phyloP scores from a whole-genome alignment of 1,140 invertebrate genomes.

The Euura saliciscinereae region DNA sequence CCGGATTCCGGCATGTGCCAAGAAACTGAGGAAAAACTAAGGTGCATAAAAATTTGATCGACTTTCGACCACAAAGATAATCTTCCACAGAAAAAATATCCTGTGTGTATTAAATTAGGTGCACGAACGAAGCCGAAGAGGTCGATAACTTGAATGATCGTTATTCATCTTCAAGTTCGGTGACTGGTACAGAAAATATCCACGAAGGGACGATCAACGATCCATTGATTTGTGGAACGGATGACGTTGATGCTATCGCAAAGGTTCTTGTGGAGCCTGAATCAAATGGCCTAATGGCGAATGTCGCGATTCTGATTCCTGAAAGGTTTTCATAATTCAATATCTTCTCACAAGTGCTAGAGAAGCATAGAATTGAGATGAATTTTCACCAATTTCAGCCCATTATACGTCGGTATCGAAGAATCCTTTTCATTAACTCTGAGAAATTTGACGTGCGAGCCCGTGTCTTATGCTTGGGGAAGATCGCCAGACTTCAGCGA shows the following conservation, averaged over 20 bases:
- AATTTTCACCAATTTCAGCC: not conserved
- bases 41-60: not conserved
- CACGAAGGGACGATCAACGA: not conserved
- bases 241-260: not conserved
- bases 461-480: constrained; percentile 1
- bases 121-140: not conserved
- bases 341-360: too few relatives aligned
- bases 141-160: not conserved
- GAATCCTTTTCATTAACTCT: not conserved
- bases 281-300: not conserved
- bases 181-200: not conserved
- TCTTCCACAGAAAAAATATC: not conserved
- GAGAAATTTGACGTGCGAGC: not conserved
- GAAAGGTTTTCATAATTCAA: not conserved
- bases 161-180: not conserved
- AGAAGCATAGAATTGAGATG: too few relatives aligned
- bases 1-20: not conserved
- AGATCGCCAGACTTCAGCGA: not conserved
- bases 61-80: not conserved
- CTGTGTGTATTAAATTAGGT: not conserved
- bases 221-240: not conserved
- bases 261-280: too few relatives aligned
- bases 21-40: not conserved
- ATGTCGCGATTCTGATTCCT: not conserved
- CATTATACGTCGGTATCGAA: constrained; percentile 1